Conservation (phyloP, 2,888 invertebrate genomes). For the Eilema depressum region DNA sequence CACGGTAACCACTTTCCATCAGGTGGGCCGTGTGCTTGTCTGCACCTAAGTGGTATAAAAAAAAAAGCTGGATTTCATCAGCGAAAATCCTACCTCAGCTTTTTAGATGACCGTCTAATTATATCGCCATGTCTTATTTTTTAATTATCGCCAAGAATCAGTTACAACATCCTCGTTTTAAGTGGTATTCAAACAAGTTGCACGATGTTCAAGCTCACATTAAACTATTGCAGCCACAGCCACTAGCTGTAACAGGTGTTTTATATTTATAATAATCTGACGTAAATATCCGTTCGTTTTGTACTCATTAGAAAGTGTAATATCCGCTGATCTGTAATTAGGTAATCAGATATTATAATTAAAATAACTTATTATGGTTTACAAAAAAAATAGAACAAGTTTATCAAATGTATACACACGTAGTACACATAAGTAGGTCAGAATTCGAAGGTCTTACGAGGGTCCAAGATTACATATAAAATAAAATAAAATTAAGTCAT, state of each 20-base stretch:
- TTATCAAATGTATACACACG: not conserved
- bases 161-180: not conserved
- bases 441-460: no score
- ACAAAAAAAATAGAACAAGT: not conserved
- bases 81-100: no score
- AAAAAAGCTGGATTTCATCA: no score
- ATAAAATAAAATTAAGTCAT: no score
- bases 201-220: not conserved
- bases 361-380: not conserved
- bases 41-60: no score
- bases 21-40: no score
- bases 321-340: constrained; percentile 1
- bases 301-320: constrained; percentile 12
- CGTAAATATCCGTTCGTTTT: constrained; percentile 11
- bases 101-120: no score
- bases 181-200: constrained; percentile 7
- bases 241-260: not conserved
- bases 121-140: not conserved
- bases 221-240: not conserved
- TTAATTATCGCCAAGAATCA: not conserved
- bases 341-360: not conserved
- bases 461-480: no score
- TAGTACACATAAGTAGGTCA: no score
- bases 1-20: no score
- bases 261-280: not conserved